These are phyloP conservation scores for Dorcus hopei DNA, from an alignment of 2,888 invertebrate genomes.

Conservation along the genomic window DNA sequence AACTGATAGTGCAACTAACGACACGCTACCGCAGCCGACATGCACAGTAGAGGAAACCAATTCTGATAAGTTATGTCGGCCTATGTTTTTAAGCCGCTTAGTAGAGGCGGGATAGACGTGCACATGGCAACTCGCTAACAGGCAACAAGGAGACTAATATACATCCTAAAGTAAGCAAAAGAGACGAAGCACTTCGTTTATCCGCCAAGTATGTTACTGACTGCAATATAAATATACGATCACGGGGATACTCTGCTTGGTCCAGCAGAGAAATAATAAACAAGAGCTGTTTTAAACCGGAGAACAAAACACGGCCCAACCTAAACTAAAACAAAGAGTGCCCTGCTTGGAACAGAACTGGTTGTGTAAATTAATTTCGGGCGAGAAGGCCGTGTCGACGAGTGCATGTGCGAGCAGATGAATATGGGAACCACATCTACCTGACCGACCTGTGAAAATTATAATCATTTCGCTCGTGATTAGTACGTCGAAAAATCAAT, in stretches of 20 bases:
- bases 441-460: constrained; percentile 39
- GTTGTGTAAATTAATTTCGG: constrained; percentile 51
- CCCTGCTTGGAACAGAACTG: constrained; percentile 40
- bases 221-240: constrained; percentile 17
- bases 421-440: constrained; percentile 30
- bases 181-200: constrained; percentile 23
- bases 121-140: constrained; percentile 40
- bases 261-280: constrained; percentile 45
- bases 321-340: constrained; percentile 43
- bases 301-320: constrained; percentile 45
- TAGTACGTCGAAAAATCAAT: constrained; percentile 36
- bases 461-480: constrained; percentile 40
- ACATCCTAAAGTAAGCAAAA: constrained; percentile 12
- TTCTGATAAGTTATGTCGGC: constrained; percentile 38
- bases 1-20: background rate
- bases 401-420: constrained; percentile 16
- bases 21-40: constrained; percentile 3
- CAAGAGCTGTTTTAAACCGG: constrained; percentile 47
- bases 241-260: constrained; percentile 30
- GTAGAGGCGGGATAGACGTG: constrained; percentile 33
- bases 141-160: constrained; percentile 28
- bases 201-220: constrained; percentile 29
- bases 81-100: constrained; percentile 42
- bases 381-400: constrained; percentile 31
- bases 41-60: constrained; percentile 26